Conservation (phyloP, 1,140 invertebrate genomes). For the Lutraria rhynchaena region DNA sequence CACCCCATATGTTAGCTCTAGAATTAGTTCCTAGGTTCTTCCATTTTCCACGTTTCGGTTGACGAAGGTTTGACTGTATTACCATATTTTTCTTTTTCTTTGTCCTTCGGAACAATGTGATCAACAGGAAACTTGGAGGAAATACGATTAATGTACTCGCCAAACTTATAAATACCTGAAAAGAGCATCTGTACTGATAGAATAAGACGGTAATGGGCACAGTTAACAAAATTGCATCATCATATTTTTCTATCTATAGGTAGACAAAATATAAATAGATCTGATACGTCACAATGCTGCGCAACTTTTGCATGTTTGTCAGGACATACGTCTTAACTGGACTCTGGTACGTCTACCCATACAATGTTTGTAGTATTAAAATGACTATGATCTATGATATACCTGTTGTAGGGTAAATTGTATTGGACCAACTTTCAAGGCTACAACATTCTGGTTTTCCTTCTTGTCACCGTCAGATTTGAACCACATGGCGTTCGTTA, state of each 20-base stretch:
- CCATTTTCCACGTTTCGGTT: constrained; percentile 49
- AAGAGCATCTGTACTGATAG: neutral
- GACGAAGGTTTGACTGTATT: constrained; percentile 24
- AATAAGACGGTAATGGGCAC: neutral
- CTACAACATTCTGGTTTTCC: constrained; percentile 22
- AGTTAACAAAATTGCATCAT: too few relatives aligned
- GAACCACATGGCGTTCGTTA: constrained; percentile 81
- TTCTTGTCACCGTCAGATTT: constrained; percentile 60
- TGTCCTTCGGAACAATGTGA: constrained; percentile 81
- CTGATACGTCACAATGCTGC: too few relatives aligned
- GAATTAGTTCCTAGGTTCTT: constrained; percentile 45
- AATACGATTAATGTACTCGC: constrained; percentile 81
- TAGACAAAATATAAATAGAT: too few relatives aligned
- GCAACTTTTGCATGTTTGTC: too few relatives aligned
- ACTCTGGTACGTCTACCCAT: too few relatives aligned
- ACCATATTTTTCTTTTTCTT: constrained; percentile 61
- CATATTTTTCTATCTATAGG: too few relatives aligned
- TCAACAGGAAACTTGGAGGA: constrained; percentile 83
- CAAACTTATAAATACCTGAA: constrained; percentile 75
- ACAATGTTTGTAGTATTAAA: too few relatives aligned
- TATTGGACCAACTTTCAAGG: constrained; percentile 64
- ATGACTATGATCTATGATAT: too few relatives aligned
- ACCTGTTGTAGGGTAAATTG: constrained; percentile 65
- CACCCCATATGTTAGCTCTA: constrained; percentile 18
- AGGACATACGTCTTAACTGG: too few relatives aligned